Conservation (phyloP, 2,797 vertebrate species). For the Steatocranus sp. region DNA sequence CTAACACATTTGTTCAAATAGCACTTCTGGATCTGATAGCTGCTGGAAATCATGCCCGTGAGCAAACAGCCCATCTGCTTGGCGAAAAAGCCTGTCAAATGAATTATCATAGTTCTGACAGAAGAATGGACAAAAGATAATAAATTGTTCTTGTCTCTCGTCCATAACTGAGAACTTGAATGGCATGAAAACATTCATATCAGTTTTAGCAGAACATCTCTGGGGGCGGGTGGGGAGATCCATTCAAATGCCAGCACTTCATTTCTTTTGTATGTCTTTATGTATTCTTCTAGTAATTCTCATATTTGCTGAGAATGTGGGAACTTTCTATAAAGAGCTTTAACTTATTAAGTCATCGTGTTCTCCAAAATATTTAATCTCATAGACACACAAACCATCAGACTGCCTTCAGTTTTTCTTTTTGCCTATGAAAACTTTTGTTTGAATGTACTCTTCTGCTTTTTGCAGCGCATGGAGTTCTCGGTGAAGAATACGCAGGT, state of each 20-base stretch:
- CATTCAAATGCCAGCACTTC: background rate
- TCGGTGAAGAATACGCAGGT: slow-evolving; percentile 95
- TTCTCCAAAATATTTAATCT: background rate
- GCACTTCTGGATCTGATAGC: background rate
- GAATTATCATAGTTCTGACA: background rate
- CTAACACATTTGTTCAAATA: background rate
- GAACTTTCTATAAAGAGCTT: background rate
- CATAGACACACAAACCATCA: background rate
- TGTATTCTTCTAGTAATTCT: background rate
- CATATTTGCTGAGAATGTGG: background rate
- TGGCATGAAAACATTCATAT: background rate
- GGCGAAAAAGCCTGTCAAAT: background rate
- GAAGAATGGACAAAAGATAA: background rate
- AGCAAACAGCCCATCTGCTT: background rate
- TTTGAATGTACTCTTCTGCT: background rate
- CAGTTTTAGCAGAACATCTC: background rate
- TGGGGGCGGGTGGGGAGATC: background rate
- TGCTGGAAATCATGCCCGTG: background rate
- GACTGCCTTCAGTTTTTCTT: background rate
- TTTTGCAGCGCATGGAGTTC: slow-evolving; percentile 89
- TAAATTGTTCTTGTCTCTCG: background rate
- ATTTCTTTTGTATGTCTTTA: background rate
- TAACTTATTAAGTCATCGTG: background rate
- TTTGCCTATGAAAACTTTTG: background rate
- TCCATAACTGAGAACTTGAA: background rate